Base-by-base conservation (phyloP, 2,888 invertebrate genomes). In the Pseudanteris insignis region DNA sequence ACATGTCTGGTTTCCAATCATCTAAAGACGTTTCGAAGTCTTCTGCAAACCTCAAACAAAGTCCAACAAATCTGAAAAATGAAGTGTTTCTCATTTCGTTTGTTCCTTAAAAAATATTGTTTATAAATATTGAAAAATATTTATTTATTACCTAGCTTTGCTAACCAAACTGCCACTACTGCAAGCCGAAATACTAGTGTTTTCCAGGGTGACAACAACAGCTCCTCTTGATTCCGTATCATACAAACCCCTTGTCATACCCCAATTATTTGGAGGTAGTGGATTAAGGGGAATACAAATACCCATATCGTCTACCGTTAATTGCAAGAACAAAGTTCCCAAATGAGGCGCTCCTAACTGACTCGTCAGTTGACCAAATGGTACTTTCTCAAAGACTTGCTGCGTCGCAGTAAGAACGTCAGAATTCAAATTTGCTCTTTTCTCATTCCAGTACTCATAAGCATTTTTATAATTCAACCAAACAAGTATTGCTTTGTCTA, bases 381-480 rank as follows among this genome's bases (percentile, higher is more conserved):
- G 89, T 34, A 91, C 87, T 72, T 89, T 89, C 73, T 91, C 91
- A 64, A 88, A 87, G 2, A 87, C 86, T 74, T 89, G 89, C 70
- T 89, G 89, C 0, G 89, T 89, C 5, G 90, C 88, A 1, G 88
- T 86, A 0, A 90, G 82, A 26, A 94, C 91, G 77, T 96, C 96
- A 71, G 91, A 92, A 75, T 93, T 96, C 29, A 96, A 83, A 70
- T 90, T 93, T 2, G 93, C 89, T 2, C 97, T 83, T 81, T 98
- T 97, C 79, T 96, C 96, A 68, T 93, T 94, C 98, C 98, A 99
- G 81, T 97, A 98, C 78, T 99, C 97, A 77, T 98, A 98, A 0
- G 98, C 97, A 81, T 97, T 98, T 82, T 97, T 97, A 78, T 99
- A 99, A 83, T 99, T 98, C 64, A 99, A 84, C 98, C 99, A 99